Evolutionary conservation across 2,797 vertebrate species (phyloP).

Genomic region (Champsocephalus gunnari): DNA sequence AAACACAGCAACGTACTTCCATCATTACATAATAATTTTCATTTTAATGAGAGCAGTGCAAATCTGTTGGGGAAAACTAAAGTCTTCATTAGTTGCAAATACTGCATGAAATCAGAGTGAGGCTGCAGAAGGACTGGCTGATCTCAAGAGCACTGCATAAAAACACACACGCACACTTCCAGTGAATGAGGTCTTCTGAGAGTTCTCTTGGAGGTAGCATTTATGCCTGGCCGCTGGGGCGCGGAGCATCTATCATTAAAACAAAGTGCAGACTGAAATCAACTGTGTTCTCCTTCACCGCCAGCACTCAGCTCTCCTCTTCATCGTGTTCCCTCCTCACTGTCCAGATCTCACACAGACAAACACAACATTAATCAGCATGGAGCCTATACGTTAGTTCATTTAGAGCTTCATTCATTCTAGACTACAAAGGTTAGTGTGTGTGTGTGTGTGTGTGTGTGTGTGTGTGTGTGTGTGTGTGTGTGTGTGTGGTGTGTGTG

Average conservation of each 20-base stretch:
- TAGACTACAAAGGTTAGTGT: conserved; percentile 48
- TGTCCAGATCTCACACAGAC: conserved; percentile 50
- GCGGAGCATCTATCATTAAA: conserved; percentile 81
- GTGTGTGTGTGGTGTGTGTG: background rate
- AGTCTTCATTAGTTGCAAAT: conserved; percentile 54
- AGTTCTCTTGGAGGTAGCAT: conserved; percentile 62
- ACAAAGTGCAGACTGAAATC: conserved; percentile 70
- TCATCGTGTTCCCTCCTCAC: conserved; percentile 33
- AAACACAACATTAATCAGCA: conserved; percentile 56
- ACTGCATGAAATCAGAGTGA: conserved; percentile 47
- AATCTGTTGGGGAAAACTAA: conserved; percentile 43
- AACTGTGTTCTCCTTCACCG: conserved; percentile 56
- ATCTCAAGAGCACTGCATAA: conserved; percentile 49
- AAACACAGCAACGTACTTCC: conserved; percentile 33
- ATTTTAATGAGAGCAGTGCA: conserved; percentile 44
- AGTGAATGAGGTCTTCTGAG: conserved; percentile 65
- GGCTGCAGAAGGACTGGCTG: conserved; percentile 42
- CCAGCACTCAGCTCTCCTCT: conserved; percentile 42
- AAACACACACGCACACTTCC: conserved; percentile 21
- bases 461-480: conserved; percentile 22
- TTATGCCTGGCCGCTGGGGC: conserved; percentile 68
- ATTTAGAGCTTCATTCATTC: conserved; percentile 51
- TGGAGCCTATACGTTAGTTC: conserved; percentile 35
- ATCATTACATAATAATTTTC: conserved; percentile 45
- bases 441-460: background rate